Evolutionary conservation across 2,888 invertebrate species (phyloP).

Genomic region (Rhingia rostrata): DNA sequence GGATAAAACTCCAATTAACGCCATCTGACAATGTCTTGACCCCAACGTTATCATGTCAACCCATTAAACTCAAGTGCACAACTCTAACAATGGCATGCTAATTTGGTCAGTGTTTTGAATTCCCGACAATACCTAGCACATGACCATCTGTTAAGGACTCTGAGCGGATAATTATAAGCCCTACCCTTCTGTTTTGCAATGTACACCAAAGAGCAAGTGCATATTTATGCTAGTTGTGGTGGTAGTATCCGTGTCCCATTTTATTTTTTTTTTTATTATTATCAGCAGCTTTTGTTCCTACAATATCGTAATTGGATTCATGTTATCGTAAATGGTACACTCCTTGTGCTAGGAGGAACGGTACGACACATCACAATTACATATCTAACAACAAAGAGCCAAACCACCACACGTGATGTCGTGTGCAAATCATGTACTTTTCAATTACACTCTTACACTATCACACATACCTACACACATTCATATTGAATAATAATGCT

Average conservation of each 20-base stretch:
- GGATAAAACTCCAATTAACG: too few species aligned
- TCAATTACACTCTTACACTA: conserved; percentile 33
- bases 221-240: conserved; percentile 13
- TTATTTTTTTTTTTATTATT: conserved; percentile 52
- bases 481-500: conserved; percentile 59
- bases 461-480: conserved; percentile 6
- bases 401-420: conserved; percentile 28
- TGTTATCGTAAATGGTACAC: conserved; percentile 68
- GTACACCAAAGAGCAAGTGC: conserved; percentile 22
- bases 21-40: too few species aligned
- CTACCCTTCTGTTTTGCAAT: conserved; percentile 26
- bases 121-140: conserved; percentile 7
- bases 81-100: conserved; percentile 13
- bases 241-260: conserved; percentile 31
- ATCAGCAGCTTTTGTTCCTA: conserved; percentile 52
- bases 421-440: conserved; percentile 56
- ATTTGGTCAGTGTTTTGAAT: conserved; percentile 8
- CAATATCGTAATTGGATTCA: conserved; percentile 70
- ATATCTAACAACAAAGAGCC: conserved; percentile 22
- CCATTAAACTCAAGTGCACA: background rate
- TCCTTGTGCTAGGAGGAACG: conserved; percentile 35
- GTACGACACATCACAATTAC: conserved; percentile 17
- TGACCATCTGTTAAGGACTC: conserved; percentile 37
- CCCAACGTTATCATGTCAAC: conserved; percentile 1
- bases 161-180: conserved; percentile 44